A percentile compares a stretch with the other conserved stretches of the same genome.
Evolutionary conservation across 2,113 vertebrate genomes (phyloP).

Genomic region (Prietella phreatophila): DNA sequence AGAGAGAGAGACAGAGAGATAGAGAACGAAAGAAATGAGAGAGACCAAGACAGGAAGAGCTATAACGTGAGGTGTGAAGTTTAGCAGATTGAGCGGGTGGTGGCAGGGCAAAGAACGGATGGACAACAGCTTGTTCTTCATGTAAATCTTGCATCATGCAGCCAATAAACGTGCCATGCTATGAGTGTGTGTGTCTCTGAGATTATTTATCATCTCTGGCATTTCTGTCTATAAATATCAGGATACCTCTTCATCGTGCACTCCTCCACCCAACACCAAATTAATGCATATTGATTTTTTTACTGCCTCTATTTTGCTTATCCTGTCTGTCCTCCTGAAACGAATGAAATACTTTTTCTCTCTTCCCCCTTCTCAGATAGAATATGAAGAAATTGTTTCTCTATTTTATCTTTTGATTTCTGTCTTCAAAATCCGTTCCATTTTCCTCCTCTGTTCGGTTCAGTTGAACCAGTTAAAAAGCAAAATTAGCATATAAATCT

Average conservation of each 20-base stretch:
- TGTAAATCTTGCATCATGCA: slow-evolving; percentile 66
- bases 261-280: slow-evolving; percentile 44
- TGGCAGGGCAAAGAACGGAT: slow-evolving; percentile 51
- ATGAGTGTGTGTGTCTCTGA: slow-evolving; percentile 44
- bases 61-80: slow-evolving; percentile 53
- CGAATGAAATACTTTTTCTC: slow-evolving; percentile 40
- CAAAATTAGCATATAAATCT: slow-evolving; percentile 80
- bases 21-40: background rate
- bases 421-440: slow-evolving; percentile 61
- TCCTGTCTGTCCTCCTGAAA: slow-evolving; percentile 23
- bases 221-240: slow-evolving; percentile 58
- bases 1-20: slow-evolving; percentile 24
- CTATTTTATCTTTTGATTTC: slow-evolving; percentile 59
- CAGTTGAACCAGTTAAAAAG: slow-evolving; percentile 58
- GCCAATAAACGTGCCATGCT: slow-evolving; percentile 70
- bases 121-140: slow-evolving; percentile 65
- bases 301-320: slow-evolving; percentile 49
- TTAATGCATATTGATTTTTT: slow-evolving; percentile 61
- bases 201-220: slow-evolving; percentile 56
- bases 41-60: slow-evolving; percentile 50
- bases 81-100: slow-evolving; percentile 40
- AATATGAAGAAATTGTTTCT: slow-evolving; percentile 57
- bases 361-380: slow-evolving; percentile 33
- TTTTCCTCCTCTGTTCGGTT: slow-evolving; percentile 53
- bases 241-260: slow-evolving; percentile 42